These are phyloP conservation scores for Drosophila truncata DNA, from an alignment of 1,140 invertebrate species.

Conservation along the genomic window DNA sequence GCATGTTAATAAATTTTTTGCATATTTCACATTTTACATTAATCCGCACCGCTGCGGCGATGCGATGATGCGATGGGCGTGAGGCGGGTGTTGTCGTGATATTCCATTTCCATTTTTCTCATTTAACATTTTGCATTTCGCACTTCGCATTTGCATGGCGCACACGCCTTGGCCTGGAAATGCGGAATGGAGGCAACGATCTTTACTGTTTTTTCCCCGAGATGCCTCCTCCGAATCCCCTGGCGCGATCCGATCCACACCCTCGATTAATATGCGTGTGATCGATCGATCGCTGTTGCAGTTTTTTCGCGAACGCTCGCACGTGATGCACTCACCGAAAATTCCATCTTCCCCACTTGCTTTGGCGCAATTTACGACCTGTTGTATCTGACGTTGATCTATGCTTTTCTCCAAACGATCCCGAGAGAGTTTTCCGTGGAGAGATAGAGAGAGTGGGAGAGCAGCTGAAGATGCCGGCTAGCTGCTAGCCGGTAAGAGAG, in stretches of 20 bases:
- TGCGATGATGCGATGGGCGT: conserved; percentile 20
- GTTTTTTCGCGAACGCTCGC: conserved; percentile 44
- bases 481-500: conserved; percentile 55
- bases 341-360: conserved; percentile 68
- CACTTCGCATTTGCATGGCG: conserved; percentile 54
- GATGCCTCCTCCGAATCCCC: not conserved
- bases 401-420: conserved; percentile 18
- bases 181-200: conserved; percentile 71
- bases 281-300: conserved; percentile 66
- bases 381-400: conserved; percentile 50
- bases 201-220: conserved; percentile 47
- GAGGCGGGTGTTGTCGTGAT: conserved; percentile 74
- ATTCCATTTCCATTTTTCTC: conserved; percentile 50
- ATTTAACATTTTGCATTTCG: conserved; percentile 41
- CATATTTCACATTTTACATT: conserved; percentile 65
- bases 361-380: conserved; percentile 69
- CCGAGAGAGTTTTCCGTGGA: conserved; percentile 2
- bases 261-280: conserved; percentile 51
- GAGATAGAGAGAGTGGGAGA: conserved; percentile 1
- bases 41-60: conserved; percentile 16
- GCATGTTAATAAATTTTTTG: conserved; percentile 38
- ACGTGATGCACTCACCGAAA: conserved; percentile 70
- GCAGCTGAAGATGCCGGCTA: conserved; percentile 48
- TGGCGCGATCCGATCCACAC: conserved; percentile 2
- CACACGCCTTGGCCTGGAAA: conserved; percentile 81